These are phyloP conservation scores for Sebastes vulpes DNA, from an alignment of 2,797 vertebrate species.

Conservation along the genomic window DNA sequence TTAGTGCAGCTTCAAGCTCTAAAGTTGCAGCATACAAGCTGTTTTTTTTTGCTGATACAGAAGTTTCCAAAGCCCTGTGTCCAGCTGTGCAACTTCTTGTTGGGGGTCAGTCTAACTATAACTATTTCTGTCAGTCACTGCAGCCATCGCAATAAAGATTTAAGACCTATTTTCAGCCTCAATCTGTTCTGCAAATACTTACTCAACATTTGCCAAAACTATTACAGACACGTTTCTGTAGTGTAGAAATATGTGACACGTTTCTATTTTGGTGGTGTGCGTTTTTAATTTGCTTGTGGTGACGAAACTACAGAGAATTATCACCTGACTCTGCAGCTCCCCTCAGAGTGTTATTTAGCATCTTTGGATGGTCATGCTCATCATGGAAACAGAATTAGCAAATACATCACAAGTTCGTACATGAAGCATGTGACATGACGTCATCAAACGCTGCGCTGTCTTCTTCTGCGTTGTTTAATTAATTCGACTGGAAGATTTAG, in stretches of 20 bases:
- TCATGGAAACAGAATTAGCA: neutral
- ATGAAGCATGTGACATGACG: neutral
- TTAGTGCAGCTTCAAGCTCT: constrained; percentile 39
- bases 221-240: neutral
- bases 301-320: neutral
- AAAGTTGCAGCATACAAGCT: constrained; percentile 42
- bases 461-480: too few species aligned
- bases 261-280: neutral
- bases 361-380: neutral
- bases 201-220: constrained; percentile 1
- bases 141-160: constrained; percentile 8
- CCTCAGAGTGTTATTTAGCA: neutral
- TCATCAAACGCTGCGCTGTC: too few species aligned
- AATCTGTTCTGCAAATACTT: neutral
- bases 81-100: constrained; percentile 38
- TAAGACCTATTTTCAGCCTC: neutral
- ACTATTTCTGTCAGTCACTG: constrained; percentile 19
- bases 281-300: neutral
- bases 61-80: constrained; percentile 30
- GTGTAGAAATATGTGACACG: neutral
- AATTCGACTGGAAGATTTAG: too few species aligned
- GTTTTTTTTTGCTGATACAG: constrained; percentile 20
- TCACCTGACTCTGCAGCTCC: neutral
- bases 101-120: constrained; percentile 5
- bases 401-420: neutral